A percentile compares a stretch with the other conserved stretches of the same genome.
Evolutionary conservation across 2,888 invertebrate genomes (phyloP).

Genomic region (Campopleginae sp.): DNA sequence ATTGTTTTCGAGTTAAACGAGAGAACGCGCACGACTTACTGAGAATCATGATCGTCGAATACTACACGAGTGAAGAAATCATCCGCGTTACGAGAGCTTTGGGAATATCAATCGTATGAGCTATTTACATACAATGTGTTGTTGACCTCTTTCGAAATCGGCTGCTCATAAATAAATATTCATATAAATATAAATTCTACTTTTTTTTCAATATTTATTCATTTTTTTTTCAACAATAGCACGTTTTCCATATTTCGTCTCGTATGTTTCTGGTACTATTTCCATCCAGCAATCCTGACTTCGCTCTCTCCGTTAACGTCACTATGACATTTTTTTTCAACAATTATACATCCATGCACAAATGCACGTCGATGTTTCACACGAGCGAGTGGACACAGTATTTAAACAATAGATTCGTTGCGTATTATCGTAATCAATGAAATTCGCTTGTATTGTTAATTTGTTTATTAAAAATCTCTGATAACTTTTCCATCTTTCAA

Average conservation of each 20-base stretch:
- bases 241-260: not conserved
- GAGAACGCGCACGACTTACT: constrained; percentile 74
- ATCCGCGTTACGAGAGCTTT: constrained; percentile 30
- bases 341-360: not conserved
- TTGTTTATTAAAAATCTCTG: not conserved
- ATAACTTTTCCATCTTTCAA: not conserved
- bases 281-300: not conserved
- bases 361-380: not conserved
- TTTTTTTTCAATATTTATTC: not conserved
- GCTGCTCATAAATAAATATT: constrained; percentile 16
- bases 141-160: constrained; percentile 67
- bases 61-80: constrained; percentile 69
- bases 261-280: not conserved
- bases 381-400: not conserved
- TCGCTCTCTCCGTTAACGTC: not conserved
- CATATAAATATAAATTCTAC: not conserved
- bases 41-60: constrained; percentile 76
- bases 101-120: constrained; percentile 71
- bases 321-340: constrained; percentile 3
- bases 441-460: not conserved
- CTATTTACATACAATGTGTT: constrained; percentile 79
- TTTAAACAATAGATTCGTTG: not conserved
- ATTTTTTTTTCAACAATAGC: not conserved
- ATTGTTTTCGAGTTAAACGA: constrained; percentile 67
- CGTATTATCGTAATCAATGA: not conserved